Base-by-base conservation (phyloP, 1,140 invertebrate genomes). In the Planococcus citri region DNA sequence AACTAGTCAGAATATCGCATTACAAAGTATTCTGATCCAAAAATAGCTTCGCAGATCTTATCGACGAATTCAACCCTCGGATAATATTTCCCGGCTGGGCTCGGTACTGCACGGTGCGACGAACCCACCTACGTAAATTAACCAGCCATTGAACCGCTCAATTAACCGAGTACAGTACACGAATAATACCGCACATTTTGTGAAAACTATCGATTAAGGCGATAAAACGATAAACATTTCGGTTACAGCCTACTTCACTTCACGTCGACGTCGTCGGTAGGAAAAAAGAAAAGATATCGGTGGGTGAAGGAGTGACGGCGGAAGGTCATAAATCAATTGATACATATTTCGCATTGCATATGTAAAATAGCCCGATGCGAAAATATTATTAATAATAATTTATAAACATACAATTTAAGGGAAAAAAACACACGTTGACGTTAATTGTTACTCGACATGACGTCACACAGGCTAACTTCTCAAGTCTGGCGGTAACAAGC, bases 381-480 rank as follows among this genome's bases (percentile, higher is more conserved):
- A 8, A 37, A 37, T 37, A 37, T 37, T 51, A 51, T n/a, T 6
- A 51, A n/a, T 51, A 51, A 51, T 51, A 9, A 51, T 51, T 51
- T 51, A 51, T n/a, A 51, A 51, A 51, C 41, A 20, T 9, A 51
- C 17, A 17, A 9, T 51, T 51, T 51, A 9, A 6, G 41, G 41
- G 12, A 17, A 51, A 51, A 51, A 33, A 33, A 33, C 29, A 51
- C 33, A 37, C 33, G 33, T 37, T 37, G 14, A 37, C 41, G 41
- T 20, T 51, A 51, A 51, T 51, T 51, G 41, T 51, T 3, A 3
- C 41, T 2, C 2, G 3, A 33, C n/a, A 51, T 51, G 41, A 51
- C 41, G 41, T 51, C 41, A 51, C 41, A 20, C n/a, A 51, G 41
- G 41, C 41, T 51, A 51, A 51, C 41, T 51, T 51, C 41, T 51